Conservation (phyloP, 2,888 invertebrate species). For the Leptogaster cylindrica region DNA sequence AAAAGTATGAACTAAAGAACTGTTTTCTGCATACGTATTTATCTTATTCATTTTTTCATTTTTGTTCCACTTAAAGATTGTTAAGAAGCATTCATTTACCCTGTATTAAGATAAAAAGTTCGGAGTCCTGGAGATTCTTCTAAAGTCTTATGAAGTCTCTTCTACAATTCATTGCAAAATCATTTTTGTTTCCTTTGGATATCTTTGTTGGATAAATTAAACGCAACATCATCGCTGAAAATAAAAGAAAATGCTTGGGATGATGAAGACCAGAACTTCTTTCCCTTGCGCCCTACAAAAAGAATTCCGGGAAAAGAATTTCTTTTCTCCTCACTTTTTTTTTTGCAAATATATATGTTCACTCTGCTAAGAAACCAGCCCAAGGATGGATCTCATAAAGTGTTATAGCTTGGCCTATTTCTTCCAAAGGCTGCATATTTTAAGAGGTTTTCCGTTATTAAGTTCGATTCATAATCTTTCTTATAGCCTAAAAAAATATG, state of each 20-base stretch:
- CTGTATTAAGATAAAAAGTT: not conserved
- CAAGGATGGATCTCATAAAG: not conserved
- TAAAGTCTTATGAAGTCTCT: no score
- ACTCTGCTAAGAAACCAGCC: not conserved
- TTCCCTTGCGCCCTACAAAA: not conserved
- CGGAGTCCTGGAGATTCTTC: no score
- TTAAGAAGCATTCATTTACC: not conserved
- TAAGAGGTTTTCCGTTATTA: conserved; percentile 5
- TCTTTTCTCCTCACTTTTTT: no score
- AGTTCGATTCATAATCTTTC: conserved; percentile 4
- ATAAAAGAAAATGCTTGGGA: not conserved
- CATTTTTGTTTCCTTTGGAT: no score
- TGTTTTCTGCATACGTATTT: no score
- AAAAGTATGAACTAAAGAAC: conserved; percentile 1
- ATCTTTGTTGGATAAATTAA: conserved; percentile 19
- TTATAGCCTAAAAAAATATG: not conserved
- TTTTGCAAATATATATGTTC: no score
- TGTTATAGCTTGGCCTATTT: conserved; percentile 6
- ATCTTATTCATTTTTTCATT: not conserved
- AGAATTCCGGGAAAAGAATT: no score
- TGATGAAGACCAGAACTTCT: not conserved
- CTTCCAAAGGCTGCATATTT: not conserved
- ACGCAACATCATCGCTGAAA: conserved; percentile 9
- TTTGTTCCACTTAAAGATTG: conserved; percentile 1
- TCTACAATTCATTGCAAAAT: no score